Conservation (phyloP, 1,140 invertebrate genomes). For the Nilaparvata lugens region DNA sequence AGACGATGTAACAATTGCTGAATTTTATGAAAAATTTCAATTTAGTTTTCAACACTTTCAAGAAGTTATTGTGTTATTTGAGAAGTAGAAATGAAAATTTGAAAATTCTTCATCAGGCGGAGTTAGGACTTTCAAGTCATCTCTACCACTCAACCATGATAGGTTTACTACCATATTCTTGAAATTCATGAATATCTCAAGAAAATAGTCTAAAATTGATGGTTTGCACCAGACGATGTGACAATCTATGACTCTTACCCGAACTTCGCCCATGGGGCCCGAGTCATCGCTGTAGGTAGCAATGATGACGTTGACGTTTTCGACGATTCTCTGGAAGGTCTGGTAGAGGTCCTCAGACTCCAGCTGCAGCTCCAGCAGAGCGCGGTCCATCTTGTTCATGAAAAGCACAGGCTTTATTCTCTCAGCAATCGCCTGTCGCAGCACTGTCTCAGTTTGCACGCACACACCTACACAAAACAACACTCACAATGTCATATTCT, state of each 20-base stretch:
- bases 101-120: too few species aligned
- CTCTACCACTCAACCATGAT: too few species aligned
- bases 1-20: not conserved
- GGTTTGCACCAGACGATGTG: not conserved
- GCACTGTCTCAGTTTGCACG: conserved; percentile 97
- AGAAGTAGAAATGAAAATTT: too few species aligned
- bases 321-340: conserved; percentile 99
- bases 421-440: conserved; percentile 97
- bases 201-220: not conserved
- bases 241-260: conserved; percentile 46
- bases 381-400: conserved; percentile 99
- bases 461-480: conserved; percentile 73
- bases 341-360: conserved; percentile 96
- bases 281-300: conserved; percentile 96
- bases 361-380: conserved; percentile 88
- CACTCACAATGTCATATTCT: too few species aligned
- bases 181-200: not conserved
- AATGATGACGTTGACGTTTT: conserved; percentile 99
- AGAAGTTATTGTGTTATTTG: too few species aligned
- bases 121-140: too few species aligned
- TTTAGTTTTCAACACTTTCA: too few species aligned
- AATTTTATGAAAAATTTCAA: too few species aligned
- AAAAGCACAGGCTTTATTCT: conserved; percentile 98
- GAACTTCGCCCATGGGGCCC: conserved; percentile 98
- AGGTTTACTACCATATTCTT: too few species aligned